Evolutionary conservation across 2,797 vertebrate species (phyloP).

Genomic region (Rhinella marina): DNA sequence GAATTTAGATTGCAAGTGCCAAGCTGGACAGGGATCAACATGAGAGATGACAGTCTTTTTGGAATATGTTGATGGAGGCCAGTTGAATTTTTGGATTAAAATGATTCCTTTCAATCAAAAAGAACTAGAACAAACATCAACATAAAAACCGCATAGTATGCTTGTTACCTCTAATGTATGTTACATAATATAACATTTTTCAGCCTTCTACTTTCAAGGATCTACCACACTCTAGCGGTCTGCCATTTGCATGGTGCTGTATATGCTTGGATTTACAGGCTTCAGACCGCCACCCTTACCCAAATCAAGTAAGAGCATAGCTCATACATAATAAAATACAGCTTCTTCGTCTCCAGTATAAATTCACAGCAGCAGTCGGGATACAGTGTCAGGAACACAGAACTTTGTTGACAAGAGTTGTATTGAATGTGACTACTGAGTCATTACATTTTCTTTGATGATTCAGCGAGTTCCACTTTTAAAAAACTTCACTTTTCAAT

Average conservation of each 20-base stretch:
- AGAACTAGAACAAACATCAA: background rate
- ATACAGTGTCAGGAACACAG: background rate
- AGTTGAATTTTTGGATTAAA: background rate
- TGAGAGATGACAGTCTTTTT: too few species aligned
- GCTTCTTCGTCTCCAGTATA: background rate
- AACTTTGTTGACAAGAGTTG: background rate
- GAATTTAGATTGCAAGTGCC: too few species aligned
- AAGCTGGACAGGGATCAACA: too few species aligned
- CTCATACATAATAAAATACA: background rate
- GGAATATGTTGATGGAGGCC: too few species aligned
- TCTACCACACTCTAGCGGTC: background rate
- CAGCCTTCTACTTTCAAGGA: background rate
- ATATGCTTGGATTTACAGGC: background rate
- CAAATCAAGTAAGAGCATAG: background rate
- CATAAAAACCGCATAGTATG: background rate
- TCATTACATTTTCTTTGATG: background rate
- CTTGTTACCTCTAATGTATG: background rate
- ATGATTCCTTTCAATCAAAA: background rate
- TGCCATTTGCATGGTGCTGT: background rate
- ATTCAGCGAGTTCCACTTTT: background rate
- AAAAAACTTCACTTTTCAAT: constrained; percentile 37
- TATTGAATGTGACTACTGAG: background rate
- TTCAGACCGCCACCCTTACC: background rate
- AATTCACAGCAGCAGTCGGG: background rate
- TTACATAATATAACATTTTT: background rate